Evolutionary conservation across 2,888 invertebrate genomes (phyloP).

Genomic region (Chalcis sispes): DNA sequence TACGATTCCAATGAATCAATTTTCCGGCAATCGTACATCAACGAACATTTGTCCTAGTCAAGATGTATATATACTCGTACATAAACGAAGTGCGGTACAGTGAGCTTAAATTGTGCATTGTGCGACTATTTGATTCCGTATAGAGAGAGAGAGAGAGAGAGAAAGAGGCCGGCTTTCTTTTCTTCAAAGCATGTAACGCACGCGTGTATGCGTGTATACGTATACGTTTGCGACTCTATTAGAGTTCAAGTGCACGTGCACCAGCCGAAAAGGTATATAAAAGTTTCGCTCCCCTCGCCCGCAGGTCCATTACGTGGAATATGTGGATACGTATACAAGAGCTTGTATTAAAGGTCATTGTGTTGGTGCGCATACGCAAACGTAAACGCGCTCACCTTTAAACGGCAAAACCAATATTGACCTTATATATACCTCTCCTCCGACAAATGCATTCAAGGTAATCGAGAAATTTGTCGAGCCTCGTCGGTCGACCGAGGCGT

Average conservation of each 20-base stretch:
- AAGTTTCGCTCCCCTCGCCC: neutral
- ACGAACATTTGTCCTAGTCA: too few relatives aligned
- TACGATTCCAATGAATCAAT: too few relatives aligned
- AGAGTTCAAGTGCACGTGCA: constrained; percentile 19
- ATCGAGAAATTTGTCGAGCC: constrained; percentile 8
- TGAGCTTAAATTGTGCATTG: too few relatives aligned
- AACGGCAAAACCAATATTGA: constrained; percentile 33
- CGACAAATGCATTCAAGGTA: constrained; percentile 29
- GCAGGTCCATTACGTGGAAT: constrained; percentile 16
- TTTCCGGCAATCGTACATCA: too few relatives aligned
- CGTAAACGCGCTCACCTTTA: neutral
- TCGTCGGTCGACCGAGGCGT: neutral
- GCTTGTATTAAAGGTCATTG: neutral
- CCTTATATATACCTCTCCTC: constrained; percentile 13
- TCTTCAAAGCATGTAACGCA: too few relatives aligned
- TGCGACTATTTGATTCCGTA: too few relatives aligned
- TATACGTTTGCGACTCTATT: too few relatives aligned
- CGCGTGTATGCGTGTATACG: too few relatives aligned
- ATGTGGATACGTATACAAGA: constrained; percentile 2
- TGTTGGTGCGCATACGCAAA: neutral
- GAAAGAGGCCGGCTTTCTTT: too few relatives aligned
- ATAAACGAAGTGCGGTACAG: too few relatives aligned
- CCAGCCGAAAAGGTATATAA: neutral
- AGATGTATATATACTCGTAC: too few relatives aligned
- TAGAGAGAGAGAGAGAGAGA: too few relatives aligned